A percentile compares a stretch with the other conserved stretches of the same genome.
Conservation (phyloP, 1,140 invertebrate species). For the Euglossa dilemma region DNA sequence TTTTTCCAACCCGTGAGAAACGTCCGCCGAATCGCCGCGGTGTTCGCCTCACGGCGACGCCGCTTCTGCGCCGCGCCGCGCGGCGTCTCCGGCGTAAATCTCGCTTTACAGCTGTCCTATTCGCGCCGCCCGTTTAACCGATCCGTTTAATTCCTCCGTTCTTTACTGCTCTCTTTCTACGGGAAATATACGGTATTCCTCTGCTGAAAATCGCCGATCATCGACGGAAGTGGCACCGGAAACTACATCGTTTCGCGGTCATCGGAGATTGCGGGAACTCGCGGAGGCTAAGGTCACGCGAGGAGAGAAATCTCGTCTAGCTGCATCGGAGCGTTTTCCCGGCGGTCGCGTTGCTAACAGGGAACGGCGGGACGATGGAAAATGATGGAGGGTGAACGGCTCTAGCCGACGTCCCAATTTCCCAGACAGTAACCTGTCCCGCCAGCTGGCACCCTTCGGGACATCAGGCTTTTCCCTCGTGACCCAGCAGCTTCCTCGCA, state of each 20-base stretch:
- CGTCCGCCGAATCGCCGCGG: background rate
- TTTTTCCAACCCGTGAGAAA: conserved; percentile 24
- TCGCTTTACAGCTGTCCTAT: background rate
- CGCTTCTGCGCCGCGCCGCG: too few species aligned
- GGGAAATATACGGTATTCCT: too few species aligned
- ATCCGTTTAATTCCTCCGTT: conserved; percentile 41
- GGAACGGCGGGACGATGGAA: conserved; percentile 49
- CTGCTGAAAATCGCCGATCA: too few species aligned
- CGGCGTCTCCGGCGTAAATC: conserved; percentile 5
- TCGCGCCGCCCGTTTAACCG: background rate
- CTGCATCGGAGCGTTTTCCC: conserved; percentile 9
- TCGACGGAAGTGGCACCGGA: too few species aligned
- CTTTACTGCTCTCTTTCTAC: background rate
- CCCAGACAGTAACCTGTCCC: conserved; percentile 70
- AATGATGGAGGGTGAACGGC: conserved; percentile 64
- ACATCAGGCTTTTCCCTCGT: conserved; percentile 56
- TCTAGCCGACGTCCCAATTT: conserved; percentile 69
- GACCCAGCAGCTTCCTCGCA: conserved; percentile 7
- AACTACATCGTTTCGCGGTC: conserved; percentile 33
- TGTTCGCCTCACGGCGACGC: background rate
- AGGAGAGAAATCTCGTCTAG: background rate
- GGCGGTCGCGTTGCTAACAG: background rate
- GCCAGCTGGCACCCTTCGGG: conserved; percentile 67
- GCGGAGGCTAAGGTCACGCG: conserved; percentile 17
- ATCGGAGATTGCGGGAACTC: conserved; percentile 45